Conservation (phyloP, 2,797 vertebrate species). For the Simalia tracyae region DNA sequence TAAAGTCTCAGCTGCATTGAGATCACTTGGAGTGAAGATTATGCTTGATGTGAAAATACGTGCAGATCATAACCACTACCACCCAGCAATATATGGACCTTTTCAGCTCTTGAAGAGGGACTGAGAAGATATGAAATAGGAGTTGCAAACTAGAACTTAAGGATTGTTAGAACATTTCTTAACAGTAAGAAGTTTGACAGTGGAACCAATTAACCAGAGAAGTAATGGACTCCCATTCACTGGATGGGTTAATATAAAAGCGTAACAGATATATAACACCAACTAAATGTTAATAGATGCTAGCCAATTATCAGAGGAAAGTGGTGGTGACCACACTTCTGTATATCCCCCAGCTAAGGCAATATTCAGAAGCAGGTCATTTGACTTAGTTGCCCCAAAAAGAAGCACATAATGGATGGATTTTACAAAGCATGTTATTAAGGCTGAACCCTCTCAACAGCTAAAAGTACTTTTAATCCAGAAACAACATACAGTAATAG, state of each 20-base stretch:
- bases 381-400: neutral
- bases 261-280: neutral
- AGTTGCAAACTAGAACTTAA: neutral
- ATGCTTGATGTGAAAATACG: neutral
- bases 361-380: neutral
- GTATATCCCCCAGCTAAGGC: neutral
- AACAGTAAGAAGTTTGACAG: neutral
- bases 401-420: neutral
- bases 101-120: neutral
- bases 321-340: neutral
- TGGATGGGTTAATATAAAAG: neutral
- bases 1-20: neutral
- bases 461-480: neutral
- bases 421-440: neutral
- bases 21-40: neutral
- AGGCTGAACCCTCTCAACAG: neutral
- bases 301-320: neutral
- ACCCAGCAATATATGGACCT: neutral
- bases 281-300: neutral
- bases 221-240: neutral
- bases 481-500: neutral
- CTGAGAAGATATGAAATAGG: neutral
- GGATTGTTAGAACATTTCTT: neutral
- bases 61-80: neutral
- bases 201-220: neutral